These are phyloP conservation scores for Ditylenchus weischeri DNA, from an alignment of 2,888 invertebrate species.

Conservation along the genomic window DNA sequence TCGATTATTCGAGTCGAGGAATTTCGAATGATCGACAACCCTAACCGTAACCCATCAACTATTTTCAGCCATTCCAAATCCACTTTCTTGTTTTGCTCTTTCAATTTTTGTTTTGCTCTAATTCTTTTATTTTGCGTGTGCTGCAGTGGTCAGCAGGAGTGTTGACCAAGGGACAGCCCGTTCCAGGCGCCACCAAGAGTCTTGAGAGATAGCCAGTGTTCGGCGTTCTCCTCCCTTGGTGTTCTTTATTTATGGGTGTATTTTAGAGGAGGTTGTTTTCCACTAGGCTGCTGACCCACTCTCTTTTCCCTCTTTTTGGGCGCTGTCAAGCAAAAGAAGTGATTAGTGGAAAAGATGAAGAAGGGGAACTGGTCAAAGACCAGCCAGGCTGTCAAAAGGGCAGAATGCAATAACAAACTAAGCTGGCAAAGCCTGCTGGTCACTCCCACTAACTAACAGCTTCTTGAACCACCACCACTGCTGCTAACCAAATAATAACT, in stretches of 20 bases:
- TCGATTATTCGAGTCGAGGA: too few relatives aligned
- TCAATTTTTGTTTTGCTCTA: conserved; percentile 8
- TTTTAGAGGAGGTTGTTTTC: conserved; percentile 6
- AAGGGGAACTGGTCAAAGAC: conserved; percentile 2
- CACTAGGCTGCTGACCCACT: conserved; percentile 1
- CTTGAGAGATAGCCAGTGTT: background rate
- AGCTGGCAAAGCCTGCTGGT: background rate
- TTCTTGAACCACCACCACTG: background rate
- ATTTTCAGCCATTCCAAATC: too few relatives aligned
- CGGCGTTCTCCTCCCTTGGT: background rate
- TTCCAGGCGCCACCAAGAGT: conserved; percentile 10
- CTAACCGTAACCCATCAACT: too few relatives aligned
- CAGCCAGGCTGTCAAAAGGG: conserved; percentile 1
- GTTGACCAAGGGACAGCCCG: conserved; percentile 1
- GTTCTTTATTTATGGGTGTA: conserved; percentile 6
- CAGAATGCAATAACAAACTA: conserved; percentile 4
- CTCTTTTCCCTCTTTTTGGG: too few relatives aligned
- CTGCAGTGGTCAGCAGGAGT: background rate
- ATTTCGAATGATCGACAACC: too few relatives aligned
- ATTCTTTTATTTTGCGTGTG: conserved; percentile 1
- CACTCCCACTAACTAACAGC: conserved; percentile 1
- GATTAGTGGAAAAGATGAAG: background rate
- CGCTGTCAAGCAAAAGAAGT: background rate
- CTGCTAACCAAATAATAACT: conserved; percentile 8
- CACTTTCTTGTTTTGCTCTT: too few relatives aligned